A percentile compares a stretch with the other conserved stretches of the same genome.
Conservation (phyloP, 2,113 vertebrate species). For the Hemichromis elongatus region DNA sequence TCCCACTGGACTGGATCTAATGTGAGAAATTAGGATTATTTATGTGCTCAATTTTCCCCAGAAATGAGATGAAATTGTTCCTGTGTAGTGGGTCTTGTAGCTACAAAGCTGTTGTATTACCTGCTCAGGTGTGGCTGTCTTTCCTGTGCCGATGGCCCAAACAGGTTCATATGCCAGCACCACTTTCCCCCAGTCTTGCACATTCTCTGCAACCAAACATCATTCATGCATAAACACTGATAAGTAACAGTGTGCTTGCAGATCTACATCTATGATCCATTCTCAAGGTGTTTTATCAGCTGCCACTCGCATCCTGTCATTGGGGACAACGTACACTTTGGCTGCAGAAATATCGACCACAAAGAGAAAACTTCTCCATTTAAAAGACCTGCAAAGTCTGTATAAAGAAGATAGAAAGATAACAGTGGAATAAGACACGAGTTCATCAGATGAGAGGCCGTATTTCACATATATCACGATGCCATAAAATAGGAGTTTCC, state of each 20-base stretch:
- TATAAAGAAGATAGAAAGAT: not conserved
- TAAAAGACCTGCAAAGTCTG: not conserved
- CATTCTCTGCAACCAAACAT: conserved; percentile 75
- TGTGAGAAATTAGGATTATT: not conserved
- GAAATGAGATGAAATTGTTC: not conserved
- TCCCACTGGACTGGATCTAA: not conserved
- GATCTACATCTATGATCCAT: accelerated
- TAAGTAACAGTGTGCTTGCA: not conserved
- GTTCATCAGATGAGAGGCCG: accelerated
- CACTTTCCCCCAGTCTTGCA: conserved; percentile 89
- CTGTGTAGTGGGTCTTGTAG: not conserved
- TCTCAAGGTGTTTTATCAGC: not conserved
- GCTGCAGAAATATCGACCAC: not conserved
- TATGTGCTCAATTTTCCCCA: not conserved
- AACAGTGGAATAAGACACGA: not conserved
- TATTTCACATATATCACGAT: not conserved
- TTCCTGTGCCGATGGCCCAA: conserved; percentile 93
- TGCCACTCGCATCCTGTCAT: accelerated
- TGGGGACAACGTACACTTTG: not conserved
- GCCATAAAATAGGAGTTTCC: not conserved
- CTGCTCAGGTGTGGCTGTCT: conserved; percentile 90
- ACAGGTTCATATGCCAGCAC: conserved; percentile 92
- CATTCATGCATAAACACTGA: accelerated
- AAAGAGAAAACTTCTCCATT: not conserved
- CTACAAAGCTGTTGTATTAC: conserved; percentile 46